Evolutionary conservation across 1,140 invertebrate species (phyloP), one percentile per base, ranked within the genome.

Genomic region (Hypothenemus hampei): DNA sequence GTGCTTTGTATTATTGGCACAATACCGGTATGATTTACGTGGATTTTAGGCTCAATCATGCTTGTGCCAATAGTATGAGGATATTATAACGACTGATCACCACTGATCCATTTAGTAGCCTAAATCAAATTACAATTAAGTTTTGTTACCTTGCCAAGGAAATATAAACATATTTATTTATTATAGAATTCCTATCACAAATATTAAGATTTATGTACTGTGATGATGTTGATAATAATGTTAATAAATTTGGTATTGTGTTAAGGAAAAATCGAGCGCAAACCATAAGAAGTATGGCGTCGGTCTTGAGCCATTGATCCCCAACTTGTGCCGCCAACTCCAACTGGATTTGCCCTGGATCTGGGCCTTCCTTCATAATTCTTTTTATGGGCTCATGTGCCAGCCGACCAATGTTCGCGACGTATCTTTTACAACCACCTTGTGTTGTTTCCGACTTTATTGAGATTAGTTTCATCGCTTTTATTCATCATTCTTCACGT

Each of bases 1-100:
- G 82, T 0, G 90, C 91, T n/a, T 81, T 96, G 24, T 87, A 93
- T 67, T 94, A 91, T 68, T 97, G 93, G 93, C 91, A 96, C 72
- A 88, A 91, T 67, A 88, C 91, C n/a, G 91, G 89, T 16, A 82
- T 91, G 73, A 78, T 90, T 57, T 93, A 91, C 65, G 84, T 89
- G 2, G 84, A 91, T 65, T 91, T 89, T 66, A 76, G 89, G 45
- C 82, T 90, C 76, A 86, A 87, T 69, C 86, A 91, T 66, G 85
- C 86, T 33, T 92, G 89, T 73, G 77, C 75, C 19, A 80, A 76
- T 51, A 60, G 54, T 29, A 60, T 63, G 62, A 56, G 55, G 26
- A 58, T 63, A 39, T 51, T 57, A 35, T 63, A 53, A 54, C 11
- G 13, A 31, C 1, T n/a, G n/a, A n/a, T n/a, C n/a, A n/a, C n/a